Conservation (phyloP, 2,888 invertebrate species). For the Apamea crenata region DNA sequence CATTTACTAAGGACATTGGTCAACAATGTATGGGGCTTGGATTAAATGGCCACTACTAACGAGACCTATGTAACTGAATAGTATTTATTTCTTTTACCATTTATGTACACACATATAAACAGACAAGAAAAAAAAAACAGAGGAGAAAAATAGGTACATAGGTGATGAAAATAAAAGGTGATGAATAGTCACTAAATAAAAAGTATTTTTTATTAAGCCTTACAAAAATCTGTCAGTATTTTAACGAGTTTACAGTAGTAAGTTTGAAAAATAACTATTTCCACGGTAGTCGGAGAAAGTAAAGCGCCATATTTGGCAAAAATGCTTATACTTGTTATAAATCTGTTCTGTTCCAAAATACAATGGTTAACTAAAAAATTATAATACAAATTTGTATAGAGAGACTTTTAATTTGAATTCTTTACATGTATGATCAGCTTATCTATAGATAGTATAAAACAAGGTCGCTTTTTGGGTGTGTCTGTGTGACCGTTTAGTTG, state of each 20-base stretch:
- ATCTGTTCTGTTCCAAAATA: conserved; percentile 2
- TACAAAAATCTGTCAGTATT: neutral
- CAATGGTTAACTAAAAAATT: conserved; percentile 7
- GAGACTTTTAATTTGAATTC: conserved; percentile 27
- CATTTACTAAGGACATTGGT: conserved; percentile 8
- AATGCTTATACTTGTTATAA: neutral
- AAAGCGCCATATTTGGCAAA: neutral
- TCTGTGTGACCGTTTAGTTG: neutral
- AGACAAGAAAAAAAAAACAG: no score
- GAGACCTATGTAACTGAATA: neutral
- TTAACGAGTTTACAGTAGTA: neutral
- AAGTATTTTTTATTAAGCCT: neutral
- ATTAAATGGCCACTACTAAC: neutral
- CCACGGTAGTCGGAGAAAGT: neutral
- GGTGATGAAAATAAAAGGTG: no score
- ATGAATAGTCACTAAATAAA: neutral
- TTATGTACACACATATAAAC: no score
- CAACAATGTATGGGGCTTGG: neutral
- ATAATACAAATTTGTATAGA: conserved; percentile 38
- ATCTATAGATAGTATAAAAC: conserved; percentile 15
- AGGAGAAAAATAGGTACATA: no score
- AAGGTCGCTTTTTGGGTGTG: neutral
- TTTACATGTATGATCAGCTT: conserved; percentile 40
- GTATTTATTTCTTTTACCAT: no score
- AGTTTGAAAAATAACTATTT: conserved; percentile 5